Base-by-base conservation (phyloP, 2,888 invertebrate genomes). In the Hyppa rectilinea region DNA sequence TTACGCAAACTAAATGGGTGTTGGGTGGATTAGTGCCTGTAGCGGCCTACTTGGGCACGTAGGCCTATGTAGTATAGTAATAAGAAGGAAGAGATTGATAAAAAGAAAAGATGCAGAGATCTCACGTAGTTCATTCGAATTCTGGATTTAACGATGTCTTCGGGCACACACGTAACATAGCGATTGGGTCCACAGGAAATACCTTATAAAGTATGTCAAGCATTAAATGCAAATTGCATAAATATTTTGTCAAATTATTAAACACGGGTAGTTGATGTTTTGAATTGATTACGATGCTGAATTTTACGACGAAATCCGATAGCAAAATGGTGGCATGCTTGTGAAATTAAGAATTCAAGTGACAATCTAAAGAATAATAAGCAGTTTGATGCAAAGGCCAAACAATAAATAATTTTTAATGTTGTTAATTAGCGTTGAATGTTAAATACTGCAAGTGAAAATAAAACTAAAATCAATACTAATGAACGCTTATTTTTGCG, bases 241-340 rank as follows among this genome's bases (percentile, higher is more conserved):
- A 55, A 55, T 53, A 40, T 58, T 59, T 52, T 59, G 64, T 61
- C 43, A 36, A 75, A 71, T 69, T 52, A 63, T 45, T 72, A 62
- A 40, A 62, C 53, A 59, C 38, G 53, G 31, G 49, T 34, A 60
- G 31, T 62, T 49, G 45, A 45, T 71, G 31, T 38, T 69, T 61
- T 36, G 17, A 68, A 80, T 78, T 68, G 58, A 78, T 68, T 65
- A 49, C 50, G 20, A 50, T 34, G 43, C 31, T 64, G 53, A n/a
- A 64, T 77, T 67, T 67, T 50, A 71, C 78, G 36, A 34, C 6
- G 45, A 56, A 10, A 73, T 82, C 49, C 3, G 10, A 69, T 80
- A 56, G 58, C 63, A 63, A 66, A 69, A 74, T 58, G 52, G 31
- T 31, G 45, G 20, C 66, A 69, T 58, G 60, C 29, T 55, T 53